Percentiles rank a stretch among this genome's conserved stretches.
phyloP scores from a whole-genome alignment of 2,888 invertebrate species.

The Monochamus alternatus region DNA sequence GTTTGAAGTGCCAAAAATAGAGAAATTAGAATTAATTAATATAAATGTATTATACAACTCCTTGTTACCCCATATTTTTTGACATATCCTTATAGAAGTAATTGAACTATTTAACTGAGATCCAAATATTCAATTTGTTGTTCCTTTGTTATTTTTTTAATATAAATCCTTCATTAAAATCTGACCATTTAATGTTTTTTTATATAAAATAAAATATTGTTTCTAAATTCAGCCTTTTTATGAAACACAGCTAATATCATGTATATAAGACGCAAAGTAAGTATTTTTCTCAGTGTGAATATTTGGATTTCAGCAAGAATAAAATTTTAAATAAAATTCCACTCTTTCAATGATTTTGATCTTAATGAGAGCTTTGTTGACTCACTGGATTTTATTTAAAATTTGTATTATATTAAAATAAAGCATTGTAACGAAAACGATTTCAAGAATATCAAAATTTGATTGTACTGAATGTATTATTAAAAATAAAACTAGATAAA shows the following conservation, averaged over 20 bases:
- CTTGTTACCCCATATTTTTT: slow-evolving; percentile 40
- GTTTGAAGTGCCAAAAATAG: slow-evolving; percentile 56
- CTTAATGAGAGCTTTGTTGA: not conserved
- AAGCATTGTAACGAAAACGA: slow-evolving; percentile 8
- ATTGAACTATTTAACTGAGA: not conserved
- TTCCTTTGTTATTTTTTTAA: not conserved
- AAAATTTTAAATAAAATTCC: slow-evolving; percentile 29
- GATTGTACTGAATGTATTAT: slow-evolving; percentile 18
- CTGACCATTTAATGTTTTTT: no score
- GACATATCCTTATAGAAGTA: slow-evolving; percentile 31
- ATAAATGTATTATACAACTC: slow-evolving; percentile 35
- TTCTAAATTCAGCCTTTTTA: no score
- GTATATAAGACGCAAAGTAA: no score
- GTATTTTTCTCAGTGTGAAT: not conserved
- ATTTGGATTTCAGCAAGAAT: slow-evolving; percentile 15
- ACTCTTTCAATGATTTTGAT: not conserved
- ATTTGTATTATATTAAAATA: slow-evolving; percentile 6
- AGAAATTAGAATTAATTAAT: slow-evolving; percentile 34
- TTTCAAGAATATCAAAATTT: slow-evolving; percentile 17
- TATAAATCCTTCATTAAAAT: no score
- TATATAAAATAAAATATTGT: no score
- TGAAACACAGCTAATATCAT: no score
- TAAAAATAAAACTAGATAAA: not conserved
- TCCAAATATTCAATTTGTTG: not conserved
- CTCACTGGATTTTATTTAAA: slow-evolving; percentile 30